phyloP scores from a whole-genome alignment of 2,113 vertebrate species.

The Urocynchramus pylzowi region DNA sequence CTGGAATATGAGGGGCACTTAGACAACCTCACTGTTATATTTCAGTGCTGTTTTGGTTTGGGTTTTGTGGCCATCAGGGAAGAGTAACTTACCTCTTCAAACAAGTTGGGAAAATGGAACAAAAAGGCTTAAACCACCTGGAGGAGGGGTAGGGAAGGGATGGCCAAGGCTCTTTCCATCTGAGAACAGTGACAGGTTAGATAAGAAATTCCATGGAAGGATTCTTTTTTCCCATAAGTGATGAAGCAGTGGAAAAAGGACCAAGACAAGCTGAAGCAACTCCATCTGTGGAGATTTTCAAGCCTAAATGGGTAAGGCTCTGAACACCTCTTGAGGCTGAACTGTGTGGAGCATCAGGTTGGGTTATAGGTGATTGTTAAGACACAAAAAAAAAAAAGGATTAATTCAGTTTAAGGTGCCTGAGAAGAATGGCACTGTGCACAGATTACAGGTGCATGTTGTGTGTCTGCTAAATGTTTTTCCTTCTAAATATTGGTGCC shows the following conservation, averaged over 20 bases:
- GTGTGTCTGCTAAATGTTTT: background rate
- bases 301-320: too few species aligned
- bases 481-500: background rate
- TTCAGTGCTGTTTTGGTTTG: background rate
- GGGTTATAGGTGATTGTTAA: background rate
- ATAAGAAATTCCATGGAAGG: background rate
- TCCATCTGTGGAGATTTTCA: background rate
- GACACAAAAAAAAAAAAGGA: background rate
- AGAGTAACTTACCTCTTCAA: background rate
- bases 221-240: background rate
- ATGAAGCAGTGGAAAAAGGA: background rate
- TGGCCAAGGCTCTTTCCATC: background rate
- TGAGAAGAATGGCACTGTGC: background rate
- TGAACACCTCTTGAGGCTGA: background rate
- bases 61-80: background rate
- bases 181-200: too few species aligned
- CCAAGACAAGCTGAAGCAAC: background rate
- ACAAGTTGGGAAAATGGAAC: background rate
- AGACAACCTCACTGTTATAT: background rate
- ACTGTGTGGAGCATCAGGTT: background rate
- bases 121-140: background rate
- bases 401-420: background rate
- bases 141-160: background rate
- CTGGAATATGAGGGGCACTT: background rate
- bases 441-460: too few species aligned